Percentiles rank a stretch among this genome's conserved stretches.
These are phyloP conservation scores for Vidua macroura DNA, from an alignment of 2,113 vertebrate species.

Conservation along the genomic window DNA sequence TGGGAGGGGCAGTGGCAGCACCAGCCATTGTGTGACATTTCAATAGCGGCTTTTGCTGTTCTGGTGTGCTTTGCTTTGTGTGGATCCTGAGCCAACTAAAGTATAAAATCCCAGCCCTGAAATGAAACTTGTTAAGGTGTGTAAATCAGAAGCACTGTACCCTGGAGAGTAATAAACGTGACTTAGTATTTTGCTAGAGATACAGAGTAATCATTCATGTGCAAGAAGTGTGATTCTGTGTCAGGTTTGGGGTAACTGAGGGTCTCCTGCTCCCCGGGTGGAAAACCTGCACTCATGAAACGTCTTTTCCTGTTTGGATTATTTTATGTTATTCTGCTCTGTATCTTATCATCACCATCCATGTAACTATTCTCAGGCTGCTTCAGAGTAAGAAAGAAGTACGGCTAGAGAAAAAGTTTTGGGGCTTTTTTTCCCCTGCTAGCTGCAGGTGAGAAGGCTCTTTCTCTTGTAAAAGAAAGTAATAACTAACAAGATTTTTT, in stretches of 20 bases:
- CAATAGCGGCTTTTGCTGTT: not conserved
- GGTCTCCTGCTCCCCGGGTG: not conserved
- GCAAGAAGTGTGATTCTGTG: not conserved
- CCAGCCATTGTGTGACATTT: not conserved
- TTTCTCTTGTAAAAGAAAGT: not conserved
- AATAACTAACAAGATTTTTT: not conserved
- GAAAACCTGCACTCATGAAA: not conserved
- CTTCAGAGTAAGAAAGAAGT: not conserved
- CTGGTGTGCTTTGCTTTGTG: not conserved
- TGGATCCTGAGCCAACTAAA: not conserved
- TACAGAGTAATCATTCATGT: not conserved
- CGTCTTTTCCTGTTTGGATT: constrained; percentile 1
- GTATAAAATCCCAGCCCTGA: not conserved
- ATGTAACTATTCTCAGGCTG: not conserved
- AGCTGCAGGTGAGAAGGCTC: not conserved
- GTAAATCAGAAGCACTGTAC: constrained; percentile 40
- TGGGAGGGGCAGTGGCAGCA: not conserved
- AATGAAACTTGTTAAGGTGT: constrained; percentile 7
- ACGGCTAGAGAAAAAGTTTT: not conserved
- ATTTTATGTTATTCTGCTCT: not conserved
- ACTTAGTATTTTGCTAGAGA: constrained; percentile 37
- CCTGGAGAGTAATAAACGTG: not conserved
- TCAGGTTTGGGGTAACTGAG: constrained; percentile 11
- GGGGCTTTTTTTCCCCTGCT: not conserved
- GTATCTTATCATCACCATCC: not conserved